These are phyloP conservation scores for Eubasilissa splendida DNA, from an alignment of 2,888 invertebrate genomes.

Conservation along the genomic window DNA sequence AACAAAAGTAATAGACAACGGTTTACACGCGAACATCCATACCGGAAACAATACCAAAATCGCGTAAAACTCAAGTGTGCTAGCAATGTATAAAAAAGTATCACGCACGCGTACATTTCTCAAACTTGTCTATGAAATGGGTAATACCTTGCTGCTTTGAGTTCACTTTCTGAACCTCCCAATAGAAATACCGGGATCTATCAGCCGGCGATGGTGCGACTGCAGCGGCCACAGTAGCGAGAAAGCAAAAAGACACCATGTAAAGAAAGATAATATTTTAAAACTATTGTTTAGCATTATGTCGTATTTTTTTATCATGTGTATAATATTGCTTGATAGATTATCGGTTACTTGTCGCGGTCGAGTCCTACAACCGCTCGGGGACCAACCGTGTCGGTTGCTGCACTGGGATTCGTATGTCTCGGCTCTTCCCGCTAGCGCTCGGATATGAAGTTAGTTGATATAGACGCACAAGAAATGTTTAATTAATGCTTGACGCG, in stretches of 20 bases:
- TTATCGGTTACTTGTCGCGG: background rate
- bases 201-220: background rate
- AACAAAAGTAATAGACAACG: constrained; percentile 26
- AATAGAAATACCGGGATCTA: background rate
- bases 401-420: constrained; percentile 15
- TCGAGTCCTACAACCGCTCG: constrained; percentile 7
- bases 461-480: background rate
- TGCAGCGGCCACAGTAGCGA: background rate
- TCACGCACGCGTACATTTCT: background rate
- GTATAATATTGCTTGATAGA: background rate
- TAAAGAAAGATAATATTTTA: background rate
- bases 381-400: constrained; percentile 21
- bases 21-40: background rate
- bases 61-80: background rate
- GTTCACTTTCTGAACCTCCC: background rate
- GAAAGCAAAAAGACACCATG: background rate
- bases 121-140: background rate
- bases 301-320: background rate
- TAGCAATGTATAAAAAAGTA: background rate
- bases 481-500: no score
- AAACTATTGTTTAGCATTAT: background rate
- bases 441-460: constrained; percentile 3
- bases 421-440: constrained; percentile 26
- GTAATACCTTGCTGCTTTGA: background rate
- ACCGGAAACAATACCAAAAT: constrained; percentile 9